A percentile compares a stretch with the other conserved stretches of the same genome.
Evolutionary conservation across 2,113 vertebrate genomes (phyloP).

Genomic region (Caracal caracal): DNA sequence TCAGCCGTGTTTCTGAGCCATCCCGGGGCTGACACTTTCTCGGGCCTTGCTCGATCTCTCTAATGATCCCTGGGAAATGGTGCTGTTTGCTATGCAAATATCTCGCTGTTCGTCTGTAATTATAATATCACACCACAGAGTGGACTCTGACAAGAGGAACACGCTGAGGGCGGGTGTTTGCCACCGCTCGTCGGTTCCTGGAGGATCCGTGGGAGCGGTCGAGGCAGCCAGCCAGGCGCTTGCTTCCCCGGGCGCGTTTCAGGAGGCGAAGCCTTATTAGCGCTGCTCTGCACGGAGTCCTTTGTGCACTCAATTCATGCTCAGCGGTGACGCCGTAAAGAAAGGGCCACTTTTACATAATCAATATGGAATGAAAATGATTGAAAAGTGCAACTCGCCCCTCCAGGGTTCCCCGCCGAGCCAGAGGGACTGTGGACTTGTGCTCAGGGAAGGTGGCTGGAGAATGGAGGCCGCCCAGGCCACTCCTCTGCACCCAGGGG

Average conservation of each 20-base stretch:
- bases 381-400: neutral
- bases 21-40: neutral
- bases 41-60: neutral
- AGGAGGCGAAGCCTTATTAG: neutral
- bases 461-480: neutral
- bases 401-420: neutral
- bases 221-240: accelerated
- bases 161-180: accelerated
- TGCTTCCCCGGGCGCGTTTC: neutral
- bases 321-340: too few species aligned
- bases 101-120: neutral
- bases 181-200: neutral
- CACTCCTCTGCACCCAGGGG: neutral
- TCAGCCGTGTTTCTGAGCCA: accelerated
- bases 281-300: accelerated
- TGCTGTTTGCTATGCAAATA: neutral
- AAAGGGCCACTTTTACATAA: neutral
- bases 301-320: accelerated
- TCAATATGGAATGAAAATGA: neutral
- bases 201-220: accelerated
- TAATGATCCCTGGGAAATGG: neutral
- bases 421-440: neutral
- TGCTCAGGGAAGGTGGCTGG: neutral
- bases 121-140: accelerated
- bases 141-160: neutral